These are phyloP conservation scores for Penaeus indicus DNA, from an alignment of 1,140 invertebrate species.

Conservation along the genomic window DNA sequence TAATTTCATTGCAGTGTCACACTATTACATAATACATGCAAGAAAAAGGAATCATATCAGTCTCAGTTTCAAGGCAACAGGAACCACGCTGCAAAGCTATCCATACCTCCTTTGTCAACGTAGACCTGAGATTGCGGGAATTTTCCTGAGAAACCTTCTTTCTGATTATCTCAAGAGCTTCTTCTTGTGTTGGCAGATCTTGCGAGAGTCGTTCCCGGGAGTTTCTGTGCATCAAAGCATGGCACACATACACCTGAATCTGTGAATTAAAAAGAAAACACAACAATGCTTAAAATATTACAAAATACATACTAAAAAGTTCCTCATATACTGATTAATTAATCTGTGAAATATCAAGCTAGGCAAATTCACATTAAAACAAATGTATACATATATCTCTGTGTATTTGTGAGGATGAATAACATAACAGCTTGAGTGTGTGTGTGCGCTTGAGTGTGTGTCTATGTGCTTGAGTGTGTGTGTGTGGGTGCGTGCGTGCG, in stretches of 20 bases:
- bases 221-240: conserved; percentile 1
- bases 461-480: too few relatives aligned
- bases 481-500: too few relatives aligned
- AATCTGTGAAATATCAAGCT: too few relatives aligned
- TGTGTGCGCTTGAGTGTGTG: too few relatives aligned
- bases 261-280: background rate
- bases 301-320: background rate
- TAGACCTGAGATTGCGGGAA: background rate
- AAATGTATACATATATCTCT: too few relatives aligned
- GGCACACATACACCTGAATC: conserved; percentile 19
- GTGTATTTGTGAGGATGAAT: too few relatives aligned
- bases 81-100: background rate
- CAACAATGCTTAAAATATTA: background rate
- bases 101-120: background rate
- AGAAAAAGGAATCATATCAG: background rate
- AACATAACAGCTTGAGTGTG: too few relatives aligned
- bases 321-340: too few relatives aligned
- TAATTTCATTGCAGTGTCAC: background rate
- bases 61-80: background rate
- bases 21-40: too few relatives aligned
- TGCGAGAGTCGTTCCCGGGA: conserved; percentile 15
- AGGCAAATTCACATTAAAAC: too few relatives aligned
- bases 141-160: background rate
- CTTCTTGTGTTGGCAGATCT: background rate
- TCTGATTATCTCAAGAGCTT: background rate